Evolutionary conservation across 2,113 vertebrate genomes (phyloP), one percentile per base, ranked within the genome.

Genomic region (Ageneiosus marmoratus): DNA sequence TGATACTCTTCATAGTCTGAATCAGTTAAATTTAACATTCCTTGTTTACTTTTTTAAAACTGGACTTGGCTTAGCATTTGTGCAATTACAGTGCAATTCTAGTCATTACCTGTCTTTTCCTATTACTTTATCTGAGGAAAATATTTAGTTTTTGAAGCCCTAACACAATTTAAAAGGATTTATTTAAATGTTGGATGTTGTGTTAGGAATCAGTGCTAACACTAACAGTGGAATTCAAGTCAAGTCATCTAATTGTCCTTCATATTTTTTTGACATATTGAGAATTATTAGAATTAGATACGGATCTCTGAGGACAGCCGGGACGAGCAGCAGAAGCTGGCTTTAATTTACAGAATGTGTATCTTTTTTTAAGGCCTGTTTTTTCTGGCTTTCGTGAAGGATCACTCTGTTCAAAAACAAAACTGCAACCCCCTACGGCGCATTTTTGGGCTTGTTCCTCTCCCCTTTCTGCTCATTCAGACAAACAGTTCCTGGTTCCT

Each of bases 401-500:
- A 87, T 79, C 83, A 53, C 85, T 82, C 69, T 77, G 58, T 58
- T 58, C 32, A 53, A 77, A 72, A 69, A 75, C 76, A 83, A 69
- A 77, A 63, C 73, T 79, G 9, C 60, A 58, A 72, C 79, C 73
- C 70, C 77, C 70, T 27, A 18, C 29, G n/a, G 48, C 18, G 51
- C 58, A 58, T 79, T 65, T 65, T 75, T 78, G 53, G 56, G 48
- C 73, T 62, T 53, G 16, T 70, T 83, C 32, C 15, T 53, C 83
- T 60, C 67, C 53, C 51, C 46, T 80, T 83, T 85, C 55, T 73
- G 63, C 32, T 72, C 73, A 48, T 67, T 85, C 56, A 74, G 67
- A 85, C 63, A 74, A 44, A 81, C 41, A 3, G 62, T 78, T 86
- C 55, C 79, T 50, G 70, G 83, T 88, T 88, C 82, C 87, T 82